A percentile compares a stretch with the other conserved stretches of the same genome.
Evolutionary conservation across 2,888 invertebrate species (phyloP).

Genomic region (Alloscopus bannaensis): DNA sequence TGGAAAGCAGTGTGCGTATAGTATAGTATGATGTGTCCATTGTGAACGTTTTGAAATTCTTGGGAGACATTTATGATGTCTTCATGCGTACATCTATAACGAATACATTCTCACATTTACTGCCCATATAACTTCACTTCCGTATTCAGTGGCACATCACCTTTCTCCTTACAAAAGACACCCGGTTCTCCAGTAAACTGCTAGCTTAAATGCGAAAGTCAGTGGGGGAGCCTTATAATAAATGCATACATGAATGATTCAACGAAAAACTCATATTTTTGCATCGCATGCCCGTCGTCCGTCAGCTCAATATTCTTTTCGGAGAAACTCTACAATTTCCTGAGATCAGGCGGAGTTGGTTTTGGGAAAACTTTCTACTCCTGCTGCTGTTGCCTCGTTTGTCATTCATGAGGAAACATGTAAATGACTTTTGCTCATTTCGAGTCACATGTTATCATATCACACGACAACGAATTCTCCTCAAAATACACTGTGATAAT

Average conservation of each 20-base stretch:
- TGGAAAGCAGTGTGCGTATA: constrained; percentile 6
- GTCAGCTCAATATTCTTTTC: constrained; percentile 32
- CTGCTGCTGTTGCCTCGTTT: constrained; percentile 29
- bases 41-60: constrained; percentile 39
- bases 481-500: constrained; percentile 18
- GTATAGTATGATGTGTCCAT: constrained; percentile 37
- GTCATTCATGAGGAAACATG: constrained; percentile 52
- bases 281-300: constrained; percentile 23
- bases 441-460: constrained; percentile 12
- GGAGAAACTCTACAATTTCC: constrained; percentile 37
- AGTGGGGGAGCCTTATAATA: constrained; percentile 46
- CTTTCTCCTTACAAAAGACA: constrained; percentile 27
- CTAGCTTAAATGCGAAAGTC: constrained; percentile 51
- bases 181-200: constrained; percentile 1
- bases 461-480: not conserved
- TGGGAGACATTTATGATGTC: constrained; percentile 56
- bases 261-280: constrained; percentile 6
- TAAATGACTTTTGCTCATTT: constrained; percentile 54
- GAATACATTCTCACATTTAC: constrained; percentile 40
- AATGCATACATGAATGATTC: constrained; percentile 41
- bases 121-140: constrained; percentile 43
- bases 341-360: constrained; percentile 29
- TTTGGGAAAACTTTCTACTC: constrained; percentile 53
- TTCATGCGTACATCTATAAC: constrained; percentile 33
- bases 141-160: constrained; percentile 22